Base-by-base conservation (phyloP, 1,140 invertebrate genomes). In the Cyphomyrmex costatus region DNA sequence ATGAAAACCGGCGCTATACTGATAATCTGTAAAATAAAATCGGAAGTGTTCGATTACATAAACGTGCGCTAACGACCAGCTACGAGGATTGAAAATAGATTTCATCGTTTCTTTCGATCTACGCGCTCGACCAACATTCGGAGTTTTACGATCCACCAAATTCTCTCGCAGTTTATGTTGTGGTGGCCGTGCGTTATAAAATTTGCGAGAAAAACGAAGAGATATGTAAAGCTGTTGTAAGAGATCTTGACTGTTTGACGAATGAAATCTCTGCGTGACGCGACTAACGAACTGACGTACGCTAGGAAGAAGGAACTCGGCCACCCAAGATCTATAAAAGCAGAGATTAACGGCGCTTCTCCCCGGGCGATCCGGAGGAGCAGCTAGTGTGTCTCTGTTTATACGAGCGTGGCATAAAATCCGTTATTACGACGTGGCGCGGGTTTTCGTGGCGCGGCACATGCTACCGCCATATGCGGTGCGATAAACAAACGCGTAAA, bases 21-120 rank as follows among this genome's bases (percentile, higher is more conserved):
- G 96, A 87, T 95, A 97, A 96, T 96, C 97, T 98, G 95, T 24
- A 96, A 96, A 92, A 95, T 84, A 89, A n/a, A 92, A 92, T 84
- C 91, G 88, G 58, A 86, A 33, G 24, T 16, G 27, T 6, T 84
- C 33, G 6, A 10, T 83, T 82, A 87, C 12, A 27, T 19, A 49
- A 42, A 49, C 36, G 4, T 19, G 4, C 21, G 10, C 6, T 21
- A 63, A 88, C 56, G 33, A 42, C 61, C 61, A 33, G 10, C 19
- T 58, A 63, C 36, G 65, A 63, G 30, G 19, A n/a, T 65, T n/a
- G 61, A 73, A 77, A 90, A 88, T 85, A 86, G 51, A 60, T 53
- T 3, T n/a, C 10, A 42, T 46, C 71, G 63, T 79, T 77, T 80
- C 21, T 60, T 60, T 61, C 71, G n/a, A 10, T 79, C 88, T 70